These are phyloP conservation scores for Enteromius argenteus DNA, from an alignment of 2,797 vertebrate genomes.

Conservation along the genomic window DNA sequence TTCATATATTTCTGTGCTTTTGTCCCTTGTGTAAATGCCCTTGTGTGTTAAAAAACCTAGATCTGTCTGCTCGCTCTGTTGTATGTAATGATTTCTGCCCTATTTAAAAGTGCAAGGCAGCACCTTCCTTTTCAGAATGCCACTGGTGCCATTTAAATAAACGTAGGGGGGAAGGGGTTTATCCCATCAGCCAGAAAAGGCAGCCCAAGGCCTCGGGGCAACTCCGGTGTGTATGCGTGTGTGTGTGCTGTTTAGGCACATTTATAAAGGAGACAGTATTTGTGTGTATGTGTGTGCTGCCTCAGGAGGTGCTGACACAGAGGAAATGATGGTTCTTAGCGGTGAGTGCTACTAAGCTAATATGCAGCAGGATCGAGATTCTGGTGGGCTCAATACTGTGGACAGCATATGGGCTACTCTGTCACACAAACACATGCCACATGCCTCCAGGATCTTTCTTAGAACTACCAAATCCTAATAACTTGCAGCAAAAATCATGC, in stretches of 20 bases:
- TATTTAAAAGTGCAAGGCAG: conserved; percentile 60
- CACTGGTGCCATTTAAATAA: conserved; percentile 50
- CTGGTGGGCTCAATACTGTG: conserved; percentile 36
- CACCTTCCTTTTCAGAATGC: conserved; percentile 50
- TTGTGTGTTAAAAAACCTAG: conserved; percentile 44
- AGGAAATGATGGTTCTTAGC: conserved; percentile 63
- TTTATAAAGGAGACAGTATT: conserved; percentile 30
- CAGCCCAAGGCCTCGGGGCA: conserved; percentile 47
- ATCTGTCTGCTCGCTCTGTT: conserved; percentile 36
- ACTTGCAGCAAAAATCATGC: conserved; percentile 30
- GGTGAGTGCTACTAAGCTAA: conserved; percentile 47
- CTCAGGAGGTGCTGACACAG: conserved; percentile 63
- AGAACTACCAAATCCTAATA: conserved; percentile 36
- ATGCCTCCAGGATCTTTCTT: conserved; percentile 37
- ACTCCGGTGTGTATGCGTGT: conserved; percentile 21
- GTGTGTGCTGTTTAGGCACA: conserved; percentile 30
- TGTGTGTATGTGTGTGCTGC: conserved; percentile 53
- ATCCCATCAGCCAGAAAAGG: conserved; percentile 40
- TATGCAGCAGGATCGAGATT: conserved; percentile 54
- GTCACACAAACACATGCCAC: conserved; percentile 46
- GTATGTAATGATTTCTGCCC: conserved; percentile 43
- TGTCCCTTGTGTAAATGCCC: conserved; percentile 42
- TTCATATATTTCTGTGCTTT: conserved; percentile 20
- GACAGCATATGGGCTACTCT: conserved; percentile 58
- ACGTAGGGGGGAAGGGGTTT: conserved; percentile 37